Evolutionary conservation across 1,140 invertebrate genomes (phyloP).

Genomic region (Drosophila nebulosa): DNA sequence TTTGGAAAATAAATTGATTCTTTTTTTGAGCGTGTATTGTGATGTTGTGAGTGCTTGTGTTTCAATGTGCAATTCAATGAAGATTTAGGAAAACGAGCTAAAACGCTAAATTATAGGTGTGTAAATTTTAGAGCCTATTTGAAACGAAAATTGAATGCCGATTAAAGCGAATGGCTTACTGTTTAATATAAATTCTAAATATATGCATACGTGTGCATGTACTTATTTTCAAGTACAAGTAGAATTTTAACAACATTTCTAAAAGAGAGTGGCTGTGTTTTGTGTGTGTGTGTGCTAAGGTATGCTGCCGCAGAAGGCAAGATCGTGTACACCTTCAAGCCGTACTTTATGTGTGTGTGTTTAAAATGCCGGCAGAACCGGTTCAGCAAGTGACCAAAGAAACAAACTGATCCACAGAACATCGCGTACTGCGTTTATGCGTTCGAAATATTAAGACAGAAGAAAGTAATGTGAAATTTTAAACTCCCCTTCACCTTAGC

Average conservation of each 20-base stretch:
- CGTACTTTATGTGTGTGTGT: conserved; percentile 36
- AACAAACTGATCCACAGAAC: conserved; percentile 17
- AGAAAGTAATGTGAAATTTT: not conserved
- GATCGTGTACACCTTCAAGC: conserved; percentile 27
- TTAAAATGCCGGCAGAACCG: conserved; percentile 72
- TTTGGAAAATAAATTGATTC: not conserved
- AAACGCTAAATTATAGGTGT: not conserved
- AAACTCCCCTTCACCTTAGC: no score
- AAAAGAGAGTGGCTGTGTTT: not conserved
- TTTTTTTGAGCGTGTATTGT: not conserved
- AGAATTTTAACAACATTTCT: not conserved
- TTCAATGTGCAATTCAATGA: not conserved
- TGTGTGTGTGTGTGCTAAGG: not conserved
- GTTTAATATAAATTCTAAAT: not conserved
- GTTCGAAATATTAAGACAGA: not conserved
- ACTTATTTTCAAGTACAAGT: not conserved
- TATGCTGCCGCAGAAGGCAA: not conserved
- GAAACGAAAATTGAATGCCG: not conserved
- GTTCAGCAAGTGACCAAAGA: conserved; percentile 70
- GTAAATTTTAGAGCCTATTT: not conserved
- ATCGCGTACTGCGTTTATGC: not conserved
- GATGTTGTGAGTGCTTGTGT: not conserved
- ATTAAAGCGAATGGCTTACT: not conserved
- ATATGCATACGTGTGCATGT: not conserved
- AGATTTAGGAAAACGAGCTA: not conserved